Conservation (phyloP, 2,113 vertebrate genomes). For the Oreochromis spilurus region DNA sequence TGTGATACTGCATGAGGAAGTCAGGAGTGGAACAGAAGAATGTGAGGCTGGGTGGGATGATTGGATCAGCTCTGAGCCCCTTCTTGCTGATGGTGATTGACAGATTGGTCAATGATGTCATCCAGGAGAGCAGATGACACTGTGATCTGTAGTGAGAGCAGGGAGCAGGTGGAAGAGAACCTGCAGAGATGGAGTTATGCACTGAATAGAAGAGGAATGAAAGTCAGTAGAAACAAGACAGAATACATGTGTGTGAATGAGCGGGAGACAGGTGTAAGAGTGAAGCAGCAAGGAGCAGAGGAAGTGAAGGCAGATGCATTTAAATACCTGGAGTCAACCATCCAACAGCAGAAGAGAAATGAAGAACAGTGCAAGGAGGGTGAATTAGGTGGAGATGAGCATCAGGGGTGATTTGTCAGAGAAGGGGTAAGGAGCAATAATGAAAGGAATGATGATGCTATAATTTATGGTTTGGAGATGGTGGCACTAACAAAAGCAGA, state of each 20-base stretch:
- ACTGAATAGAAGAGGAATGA: background rate
- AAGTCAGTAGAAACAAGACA: background rate
- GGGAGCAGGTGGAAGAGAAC: background rate
- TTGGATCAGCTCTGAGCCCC: background rate
- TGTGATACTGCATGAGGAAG: background rate
- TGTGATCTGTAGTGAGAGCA: background rate
- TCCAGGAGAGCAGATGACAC: background rate
- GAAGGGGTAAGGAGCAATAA: background rate
- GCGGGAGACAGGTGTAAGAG: background rate
- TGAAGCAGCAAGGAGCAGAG: background rate
- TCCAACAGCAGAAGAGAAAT: background rate
- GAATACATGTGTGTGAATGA: background rate
- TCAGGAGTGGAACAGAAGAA: background rate
- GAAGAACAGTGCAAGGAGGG: background rate
- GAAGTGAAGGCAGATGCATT: background rate
- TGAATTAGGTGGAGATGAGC: rapidly evolving
- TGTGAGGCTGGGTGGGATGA: background rate
- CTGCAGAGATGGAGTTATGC: background rate
- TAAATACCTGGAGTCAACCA: background rate
- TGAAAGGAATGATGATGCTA: background rate
- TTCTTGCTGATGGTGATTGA: background rate
- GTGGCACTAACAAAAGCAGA: background rate
- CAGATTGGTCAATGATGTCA: background rate
- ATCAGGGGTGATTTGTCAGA: background rate
- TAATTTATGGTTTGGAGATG: background rate